Conservation (phyloP, 2,797 vertebrate genomes). For the Tokudaia muenninki region DNA sequence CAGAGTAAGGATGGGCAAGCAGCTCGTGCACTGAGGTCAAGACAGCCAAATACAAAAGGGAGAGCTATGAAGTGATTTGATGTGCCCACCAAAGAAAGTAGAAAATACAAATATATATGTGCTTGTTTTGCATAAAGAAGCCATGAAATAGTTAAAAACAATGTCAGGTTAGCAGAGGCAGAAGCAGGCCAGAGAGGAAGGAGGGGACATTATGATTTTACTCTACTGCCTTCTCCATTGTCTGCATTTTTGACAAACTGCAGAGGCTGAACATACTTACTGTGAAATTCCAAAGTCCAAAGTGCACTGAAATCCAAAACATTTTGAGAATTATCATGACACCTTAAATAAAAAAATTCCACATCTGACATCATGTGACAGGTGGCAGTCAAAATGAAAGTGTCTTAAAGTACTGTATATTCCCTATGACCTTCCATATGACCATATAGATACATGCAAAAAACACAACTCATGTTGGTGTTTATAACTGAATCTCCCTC, state of each 20-base stretch:
- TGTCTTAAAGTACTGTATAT: background rate
- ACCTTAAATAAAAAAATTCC: background rate
- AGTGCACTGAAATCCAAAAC: background rate
- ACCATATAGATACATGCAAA: background rate
- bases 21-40: background rate
- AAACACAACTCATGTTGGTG: background rate
- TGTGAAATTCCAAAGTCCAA: background rate
- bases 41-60: background rate
- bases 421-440: background rate
- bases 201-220: background rate
- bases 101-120: background rate
- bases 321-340: background rate
- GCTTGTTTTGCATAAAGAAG: background rate
- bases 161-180: rapidly evolving
- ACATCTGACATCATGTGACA: background rate
- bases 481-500: background rate
- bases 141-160: background rate
- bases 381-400: background rate
- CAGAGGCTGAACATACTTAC: background rate
- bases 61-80: background rate
- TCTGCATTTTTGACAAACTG: background rate
- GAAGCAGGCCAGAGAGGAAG: too few relatives aligned
- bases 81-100: background rate
- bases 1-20: background rate
- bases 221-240: rapidly evolving